A percentile compares a stretch with the other conserved stretches of the same genome.
These are phyloP conservation scores for Catharus minimus DNA, from an alignment of 2,113 vertebrate genomes.

Conservation along the genomic window DNA sequence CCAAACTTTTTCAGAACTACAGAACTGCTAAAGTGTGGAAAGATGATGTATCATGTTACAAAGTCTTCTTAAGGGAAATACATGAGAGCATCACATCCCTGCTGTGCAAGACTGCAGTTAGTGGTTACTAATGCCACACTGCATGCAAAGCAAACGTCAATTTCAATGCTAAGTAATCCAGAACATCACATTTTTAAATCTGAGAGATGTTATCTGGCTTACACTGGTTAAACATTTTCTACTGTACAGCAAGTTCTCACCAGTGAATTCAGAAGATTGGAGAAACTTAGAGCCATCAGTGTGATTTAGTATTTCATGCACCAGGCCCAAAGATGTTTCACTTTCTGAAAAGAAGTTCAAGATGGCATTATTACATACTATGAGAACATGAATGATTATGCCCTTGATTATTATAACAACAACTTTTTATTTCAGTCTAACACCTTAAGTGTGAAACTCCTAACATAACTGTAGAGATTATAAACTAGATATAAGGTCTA, in stretches of 20 bases:
- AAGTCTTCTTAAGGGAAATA: neutral
- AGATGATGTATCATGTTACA: neutral
- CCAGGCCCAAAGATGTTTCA: constrained; percentile 50
- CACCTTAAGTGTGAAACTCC: neutral
- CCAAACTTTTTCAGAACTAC: neutral
- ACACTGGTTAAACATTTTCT: constrained; percentile 4
- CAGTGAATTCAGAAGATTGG: constrained; percentile 50
- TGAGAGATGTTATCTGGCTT: constrained; percentile 3
- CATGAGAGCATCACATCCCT: neutral
- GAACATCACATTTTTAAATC: neutral
- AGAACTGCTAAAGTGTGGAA: neutral
- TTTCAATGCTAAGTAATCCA: neutral
- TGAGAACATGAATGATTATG: neutral
- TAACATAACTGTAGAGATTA: neutral
- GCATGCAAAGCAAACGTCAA: constrained; percentile 32
- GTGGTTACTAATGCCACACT: neutral
- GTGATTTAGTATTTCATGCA: constrained; percentile 54
- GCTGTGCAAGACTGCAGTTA: neutral
- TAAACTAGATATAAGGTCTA: neutral
- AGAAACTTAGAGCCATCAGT: constrained; percentile 55
- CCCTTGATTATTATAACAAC: neutral
- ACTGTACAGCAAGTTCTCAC: constrained; percentile 55
- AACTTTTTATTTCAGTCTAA: neutral
- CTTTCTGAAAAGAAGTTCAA: constrained; percentile 61
- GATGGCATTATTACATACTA: neutral